Evolutionary conservation across 2,888 invertebrate species (phyloP), one percentile per base, ranked within the genome.

Genomic region (Portevinia maculata): DNA sequence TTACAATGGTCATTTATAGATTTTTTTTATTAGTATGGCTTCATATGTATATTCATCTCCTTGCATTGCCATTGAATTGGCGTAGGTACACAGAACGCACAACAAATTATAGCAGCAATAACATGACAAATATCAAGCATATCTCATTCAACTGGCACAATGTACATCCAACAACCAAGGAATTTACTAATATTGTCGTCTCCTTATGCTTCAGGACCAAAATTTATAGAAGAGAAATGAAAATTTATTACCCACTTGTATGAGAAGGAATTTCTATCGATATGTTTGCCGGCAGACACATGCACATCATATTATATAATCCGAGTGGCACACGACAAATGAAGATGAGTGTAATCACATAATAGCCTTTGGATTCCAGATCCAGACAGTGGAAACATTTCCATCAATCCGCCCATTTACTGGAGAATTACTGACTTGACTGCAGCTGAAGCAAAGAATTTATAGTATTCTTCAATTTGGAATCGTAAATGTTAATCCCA

Each of bases 171-270:
- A 71, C 64, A 52, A 37, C 8, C 70, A 59, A 71, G 70, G 78
- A 78, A 78, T 78, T 78, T 64, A 70, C 70, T 78, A 78, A 78
- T 78, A 78, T 78, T 71, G 64, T 64, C 78, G 48, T 78, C 69
- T 70, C 39, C 48, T 76, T 37, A 67, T 59, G 57, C 41, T 50
- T 75, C 44, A 46, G 34, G 50, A 60, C 21, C 59, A 75, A 52
- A 50, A 67, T 57, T 48, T 78, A 48, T 74, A 41, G 24, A 24
- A 17, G 62, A 39, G 8, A 24, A 65, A 69, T 62, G 44, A 71
- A 76, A 71, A 83, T 71, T 67, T 76, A 83, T 76, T 65, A 59
- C 64, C 65, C 59, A 79, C 73, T 60, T 53, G 64, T 53, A 59
- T 59, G 53, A 48, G 34, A 62, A 44, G 30, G 50, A 57, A 70